These are phyloP conservation scores for Scolopax mira DNA, from an alignment of 2,113 vertebrate species.

Conservation along the genomic window DNA sequence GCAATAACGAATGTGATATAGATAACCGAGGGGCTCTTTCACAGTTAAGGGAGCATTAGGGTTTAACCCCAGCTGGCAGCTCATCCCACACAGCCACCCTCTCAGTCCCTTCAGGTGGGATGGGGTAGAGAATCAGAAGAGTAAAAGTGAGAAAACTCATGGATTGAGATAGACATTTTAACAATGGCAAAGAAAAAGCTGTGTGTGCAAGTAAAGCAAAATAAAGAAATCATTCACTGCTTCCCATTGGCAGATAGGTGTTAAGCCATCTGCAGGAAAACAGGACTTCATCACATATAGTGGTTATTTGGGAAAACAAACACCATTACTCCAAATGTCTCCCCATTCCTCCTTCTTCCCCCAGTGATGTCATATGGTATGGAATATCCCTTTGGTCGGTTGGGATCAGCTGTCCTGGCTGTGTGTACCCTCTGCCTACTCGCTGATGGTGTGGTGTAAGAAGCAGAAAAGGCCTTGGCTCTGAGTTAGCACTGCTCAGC, in stretches of 20 bases:
- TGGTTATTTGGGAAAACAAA: not conserved
- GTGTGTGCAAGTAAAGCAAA: not conserved
- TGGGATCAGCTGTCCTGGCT: not conserved
- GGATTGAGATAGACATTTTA: not conserved
- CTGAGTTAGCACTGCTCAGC: not conserved
- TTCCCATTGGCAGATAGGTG: not conserved
- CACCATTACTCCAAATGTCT: rapidly evolving
- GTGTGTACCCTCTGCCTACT: no score
- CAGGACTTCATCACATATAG: rapidly evolving
- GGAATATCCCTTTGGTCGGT: not conserved
- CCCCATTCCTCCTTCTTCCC: not conserved
- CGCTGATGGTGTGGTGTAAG: rapidly evolving
- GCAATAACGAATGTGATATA: not conserved
- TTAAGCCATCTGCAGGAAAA: not conserved
- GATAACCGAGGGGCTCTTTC: not conserved
- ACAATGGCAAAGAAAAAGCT: not conserved
- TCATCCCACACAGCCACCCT: not conserved
- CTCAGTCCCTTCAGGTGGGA: not conserved
- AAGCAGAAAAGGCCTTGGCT: not conserved
- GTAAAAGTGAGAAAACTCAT: not conserved
- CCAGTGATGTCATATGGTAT: no score
- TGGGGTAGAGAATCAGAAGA: not conserved
- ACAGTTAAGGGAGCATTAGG: not conserved
- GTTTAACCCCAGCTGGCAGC: not conserved
- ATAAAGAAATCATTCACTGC: not conserved